A percentile compares a stretch with the other conserved stretches of the same genome.
Conservation (phyloP, 2,888 invertebrate genomes). For the Trissoscelio sp. region DNA sequence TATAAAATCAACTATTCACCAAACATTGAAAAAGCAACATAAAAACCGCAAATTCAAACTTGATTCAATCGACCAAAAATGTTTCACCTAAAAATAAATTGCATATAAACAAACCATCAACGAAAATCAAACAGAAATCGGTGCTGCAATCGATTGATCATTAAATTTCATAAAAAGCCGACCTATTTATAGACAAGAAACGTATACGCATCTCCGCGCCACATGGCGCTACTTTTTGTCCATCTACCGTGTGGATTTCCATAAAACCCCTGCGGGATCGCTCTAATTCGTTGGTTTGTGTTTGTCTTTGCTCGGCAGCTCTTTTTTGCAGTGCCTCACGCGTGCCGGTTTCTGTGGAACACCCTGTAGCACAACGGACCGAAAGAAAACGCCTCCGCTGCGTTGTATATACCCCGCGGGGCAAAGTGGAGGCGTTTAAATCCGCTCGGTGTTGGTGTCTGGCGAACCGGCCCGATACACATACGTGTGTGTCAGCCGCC, state of each 20-base stretch:
- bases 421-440: conserved; percentile 64
- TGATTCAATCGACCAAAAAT: too few species aligned
- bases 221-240: not conserved
- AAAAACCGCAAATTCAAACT: too few species aligned
- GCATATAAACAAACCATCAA: too few species aligned
- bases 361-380: conserved; percentile 18
- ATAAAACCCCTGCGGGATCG: not conserved
- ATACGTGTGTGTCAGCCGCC: not conserved
- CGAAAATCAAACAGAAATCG: too few species aligned
- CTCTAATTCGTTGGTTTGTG: not conserved
- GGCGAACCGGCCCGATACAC: conserved; percentile 30
- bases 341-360: conserved; percentile 26
- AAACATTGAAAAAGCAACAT: too few species aligned
- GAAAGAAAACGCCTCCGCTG: conserved; percentile 54
- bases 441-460: conserved; percentile 52
- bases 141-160: too few species aligned
- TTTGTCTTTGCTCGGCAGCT: not conserved
- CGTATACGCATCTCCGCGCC: not conserved
- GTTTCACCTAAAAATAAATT: too few species aligned
- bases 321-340: conserved; percentile 9
- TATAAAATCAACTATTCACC: too few species aligned
- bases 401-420: conserved; percentile 40
- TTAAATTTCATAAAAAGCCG: too few species aligned
- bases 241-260: not conserved
- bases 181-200: not conserved